phyloP scores from a whole-genome alignment of 2,888 invertebrate species.

The Phania funesta region DNA sequence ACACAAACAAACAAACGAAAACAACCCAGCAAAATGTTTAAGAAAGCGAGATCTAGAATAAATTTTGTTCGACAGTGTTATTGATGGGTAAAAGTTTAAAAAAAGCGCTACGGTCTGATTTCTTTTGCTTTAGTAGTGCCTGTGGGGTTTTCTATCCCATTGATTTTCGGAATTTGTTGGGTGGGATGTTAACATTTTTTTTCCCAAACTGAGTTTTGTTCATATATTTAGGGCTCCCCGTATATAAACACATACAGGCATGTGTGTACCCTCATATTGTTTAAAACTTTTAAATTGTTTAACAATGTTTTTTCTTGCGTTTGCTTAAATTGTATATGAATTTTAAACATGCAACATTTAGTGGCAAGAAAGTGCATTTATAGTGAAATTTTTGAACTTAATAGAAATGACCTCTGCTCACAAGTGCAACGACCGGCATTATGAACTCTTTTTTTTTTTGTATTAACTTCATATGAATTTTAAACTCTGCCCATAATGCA shows the following conservation, averaged over 20 bases:
- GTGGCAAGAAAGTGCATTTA: slow-evolving; percentile 41
- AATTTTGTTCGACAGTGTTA: no score
- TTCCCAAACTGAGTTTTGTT: not conserved
- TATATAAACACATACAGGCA: not conserved
- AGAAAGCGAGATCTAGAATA: no score
- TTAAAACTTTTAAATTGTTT: slow-evolving; percentile 34
- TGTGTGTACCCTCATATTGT: slow-evolving; percentile 17
- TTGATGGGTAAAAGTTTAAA: no score
- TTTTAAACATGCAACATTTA: slow-evolving; percentile 58
- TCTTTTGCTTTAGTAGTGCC: no score
- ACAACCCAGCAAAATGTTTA: slow-evolving; percentile 33
- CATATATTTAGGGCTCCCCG: not conserved
- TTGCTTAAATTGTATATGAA: slow-evolving; percentile 23
- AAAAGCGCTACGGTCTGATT: no score
- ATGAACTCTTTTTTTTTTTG: slow-evolving; percentile 36
- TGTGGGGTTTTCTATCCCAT: not conserved
- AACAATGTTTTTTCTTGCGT: not conserved
- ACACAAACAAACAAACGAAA: no score
- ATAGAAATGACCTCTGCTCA: slow-evolving; percentile 49
- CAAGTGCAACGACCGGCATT: slow-evolving; percentile 36
- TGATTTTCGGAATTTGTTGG: not conserved
- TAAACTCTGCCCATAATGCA: slow-evolving; percentile 12
- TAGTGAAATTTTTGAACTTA: slow-evolving; percentile 56
- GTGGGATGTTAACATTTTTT: slow-evolving; percentile 1
- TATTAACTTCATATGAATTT: slow-evolving; percentile 30